Base-by-base conservation (phyloP, 2,888 invertebrate genomes). In the Drymonia ruficornis region DNA sequence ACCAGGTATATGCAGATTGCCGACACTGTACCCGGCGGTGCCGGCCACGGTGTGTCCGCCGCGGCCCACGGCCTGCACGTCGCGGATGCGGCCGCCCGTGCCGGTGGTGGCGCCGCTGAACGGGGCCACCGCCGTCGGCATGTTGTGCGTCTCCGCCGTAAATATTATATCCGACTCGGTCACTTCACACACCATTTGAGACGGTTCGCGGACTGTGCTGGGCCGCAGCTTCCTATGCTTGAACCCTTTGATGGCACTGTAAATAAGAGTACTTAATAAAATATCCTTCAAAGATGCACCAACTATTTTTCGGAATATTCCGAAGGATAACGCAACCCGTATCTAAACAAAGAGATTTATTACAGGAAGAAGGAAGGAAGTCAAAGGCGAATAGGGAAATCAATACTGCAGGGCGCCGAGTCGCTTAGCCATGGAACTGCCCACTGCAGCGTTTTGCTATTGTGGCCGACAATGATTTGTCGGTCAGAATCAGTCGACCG, bases 101-200 rank as follows among this genome's bases (percentile, higher is more conserved):
- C 99, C 99, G 0, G 99, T 99, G 0, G 99, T 98, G 0, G 99
- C 99, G 0, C 99, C 99, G 87, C 98, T 98, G 70, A 99, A 99
- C 0, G 99, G 99, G 0, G 99, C 98, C 11, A 99, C 98, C 0
- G 98, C 98, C 0, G 98, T 99, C 0, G 98, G 98, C 94, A 99
- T 99, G 84, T 99, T 99, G 87, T 99, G 99, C 0, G 99, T 99
- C 91, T 99, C 99, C 0, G 99, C 99, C 0, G 99, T 99, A 81
- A 99, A 99, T 76, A 99, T 98, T 40, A 99, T 95, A 86, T 99
- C 98, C 0, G 97, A 96, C 15, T 95, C 94, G 0, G 94, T 91
- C 12, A 88, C 79, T 45, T 93, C 87, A 53, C 94, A 82, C 52
- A 96, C 94, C 1, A 97, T 93, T 61, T 91, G 88, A 1, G 95